Percentiles rank a stretch among this genome's conserved stretches.
phyloP scores from a whole-genome alignment of 2,113 vertebrate species.

The Rhea pennata region DNA sequence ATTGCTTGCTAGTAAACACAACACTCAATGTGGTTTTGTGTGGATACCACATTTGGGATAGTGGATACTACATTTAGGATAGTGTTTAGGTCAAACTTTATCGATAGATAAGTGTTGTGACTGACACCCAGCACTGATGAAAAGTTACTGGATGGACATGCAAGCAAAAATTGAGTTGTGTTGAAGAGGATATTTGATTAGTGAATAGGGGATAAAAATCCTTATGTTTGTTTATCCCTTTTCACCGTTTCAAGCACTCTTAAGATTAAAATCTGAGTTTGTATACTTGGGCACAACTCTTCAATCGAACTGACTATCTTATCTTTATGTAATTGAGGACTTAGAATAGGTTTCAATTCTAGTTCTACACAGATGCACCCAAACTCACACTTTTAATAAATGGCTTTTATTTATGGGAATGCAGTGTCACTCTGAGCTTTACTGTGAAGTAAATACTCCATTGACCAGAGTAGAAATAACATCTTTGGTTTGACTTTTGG shows the following conservation, averaged over 20 bases:
- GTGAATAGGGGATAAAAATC: background rate
- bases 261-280: background rate
- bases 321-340: background rate
- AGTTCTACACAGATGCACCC: accelerated
- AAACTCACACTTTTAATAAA: background rate
- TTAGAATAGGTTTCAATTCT: background rate
- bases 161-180: background rate
- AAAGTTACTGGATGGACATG: background rate
- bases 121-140: background rate
- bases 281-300: background rate
- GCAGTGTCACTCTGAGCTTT: background rate
- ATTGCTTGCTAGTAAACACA: background rate
- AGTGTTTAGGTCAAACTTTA: background rate
- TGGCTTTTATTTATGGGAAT: background rate
- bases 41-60: background rate
- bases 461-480: background rate
- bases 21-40: background rate
- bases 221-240: background rate
- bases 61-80: background rate
- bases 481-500: background rate
- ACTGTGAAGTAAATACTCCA: background rate
- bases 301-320: background rate
- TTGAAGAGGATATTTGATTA: background rate
- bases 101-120: background rate
- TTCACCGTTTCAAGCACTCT: background rate